These are phyloP conservation scores for Eristalis intricaria DNA, from an alignment of 2,888 invertebrate species.

Conservation along the genomic window DNA sequence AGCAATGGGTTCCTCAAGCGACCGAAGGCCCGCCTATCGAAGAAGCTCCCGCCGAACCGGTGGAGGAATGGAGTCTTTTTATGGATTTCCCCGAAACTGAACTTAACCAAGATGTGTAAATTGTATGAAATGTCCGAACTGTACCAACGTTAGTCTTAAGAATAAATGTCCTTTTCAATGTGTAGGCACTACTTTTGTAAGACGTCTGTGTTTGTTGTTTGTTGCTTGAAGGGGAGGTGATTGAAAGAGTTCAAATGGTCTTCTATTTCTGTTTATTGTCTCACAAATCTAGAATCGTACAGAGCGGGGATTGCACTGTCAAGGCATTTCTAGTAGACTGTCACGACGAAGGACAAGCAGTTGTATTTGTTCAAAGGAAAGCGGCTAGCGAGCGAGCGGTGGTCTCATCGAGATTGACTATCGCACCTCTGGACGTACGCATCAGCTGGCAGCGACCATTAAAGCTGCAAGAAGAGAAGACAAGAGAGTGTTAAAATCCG, in stretches of 20 bases:
- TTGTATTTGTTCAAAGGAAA: not conserved
- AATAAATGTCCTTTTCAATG: slow-evolving; percentile 33
- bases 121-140: not conserved
- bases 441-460: not conserved
- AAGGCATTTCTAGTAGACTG: not conserved
- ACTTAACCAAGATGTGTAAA: not conserved
- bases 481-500: too few relatives aligned
- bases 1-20: slow-evolving; percentile 15
- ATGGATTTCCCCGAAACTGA: slow-evolving; percentile 23
- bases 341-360: not conserved
- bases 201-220: not conserved
- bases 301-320: not conserved
- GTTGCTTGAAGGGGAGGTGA: not conserved
- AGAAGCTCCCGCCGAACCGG: slow-evolving; percentile 7
- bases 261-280: not conserved
- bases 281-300: not conserved
- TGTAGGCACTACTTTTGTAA: not conserved
- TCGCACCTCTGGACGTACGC: not conserved
- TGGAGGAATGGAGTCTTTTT: slow-evolving; percentile 29
- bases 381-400: not conserved
- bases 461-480: not conserved
- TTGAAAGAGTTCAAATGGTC: not conserved
- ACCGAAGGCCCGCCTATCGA: not conserved
- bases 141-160: slow-evolving; percentile 3
- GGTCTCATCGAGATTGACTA: not conserved